A percentile compares a stretch with the other conserved stretches of the same genome.
These are phyloP conservation scores for Philaenus spumarius DNA, from an alignment of 1,140 invertebrate genomes.

Conservation along the genomic window DNA sequence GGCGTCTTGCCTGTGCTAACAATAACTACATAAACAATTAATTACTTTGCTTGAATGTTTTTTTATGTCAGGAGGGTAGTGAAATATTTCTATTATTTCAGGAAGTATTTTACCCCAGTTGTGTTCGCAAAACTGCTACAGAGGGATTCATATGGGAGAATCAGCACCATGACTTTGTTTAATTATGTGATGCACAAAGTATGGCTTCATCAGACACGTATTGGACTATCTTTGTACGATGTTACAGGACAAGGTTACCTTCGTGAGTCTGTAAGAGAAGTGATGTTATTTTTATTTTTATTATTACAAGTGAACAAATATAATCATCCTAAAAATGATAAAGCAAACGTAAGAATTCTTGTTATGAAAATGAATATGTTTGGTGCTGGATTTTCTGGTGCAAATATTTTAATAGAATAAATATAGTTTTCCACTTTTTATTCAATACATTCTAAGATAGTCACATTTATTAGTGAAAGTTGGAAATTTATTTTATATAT, in stretches of 20 bases:
- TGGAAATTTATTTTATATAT: too few species aligned
- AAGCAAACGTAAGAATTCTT: too few species aligned
- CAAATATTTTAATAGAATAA: too few species aligned
- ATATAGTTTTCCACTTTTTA: too few species aligned
- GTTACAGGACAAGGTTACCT: conserved; percentile 87
- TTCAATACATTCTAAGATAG: too few species aligned
- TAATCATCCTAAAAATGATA: too few species aligned
- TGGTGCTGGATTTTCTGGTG: too few species aligned
- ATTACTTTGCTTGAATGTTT: neutral
- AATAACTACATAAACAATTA: neutral
- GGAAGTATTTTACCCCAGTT: conserved; percentile 73
- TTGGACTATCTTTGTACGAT: conserved; percentile 90
- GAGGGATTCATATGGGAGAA: conserved; percentile 65
- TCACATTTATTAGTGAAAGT: too few species aligned
- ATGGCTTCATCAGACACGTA: conserved; percentile 88
- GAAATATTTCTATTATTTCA: conserved; percentile 29
- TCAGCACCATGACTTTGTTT: conserved; percentile 78
- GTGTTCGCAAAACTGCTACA: conserved; percentile 82
- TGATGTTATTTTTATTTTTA: too few species aligned
- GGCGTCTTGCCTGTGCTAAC: neutral
- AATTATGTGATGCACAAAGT: conserved; percentile 94
- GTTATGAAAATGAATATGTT: too few species aligned
- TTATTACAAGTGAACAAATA: too few species aligned
- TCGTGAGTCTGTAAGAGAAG: conserved; percentile 64
- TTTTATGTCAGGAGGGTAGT: neutral